Base-by-base conservation (phyloP, 2,113 vertebrate species). In the Plectropomus leopardus region DNA sequence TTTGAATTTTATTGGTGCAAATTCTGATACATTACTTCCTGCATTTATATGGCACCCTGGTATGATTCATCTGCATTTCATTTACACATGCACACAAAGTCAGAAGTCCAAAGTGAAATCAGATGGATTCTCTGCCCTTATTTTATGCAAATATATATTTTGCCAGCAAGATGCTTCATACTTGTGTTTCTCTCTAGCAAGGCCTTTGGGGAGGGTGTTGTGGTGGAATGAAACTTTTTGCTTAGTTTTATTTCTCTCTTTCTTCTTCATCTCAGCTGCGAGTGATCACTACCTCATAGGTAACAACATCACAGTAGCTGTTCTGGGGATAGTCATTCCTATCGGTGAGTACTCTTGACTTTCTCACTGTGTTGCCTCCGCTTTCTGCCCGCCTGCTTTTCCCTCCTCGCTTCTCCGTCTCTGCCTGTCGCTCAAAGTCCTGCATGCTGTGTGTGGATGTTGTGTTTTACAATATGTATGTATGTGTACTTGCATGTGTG, bases 321-420 rank as follows among this genome's bases (percentile, higher is more conserved):
- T 98, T 72, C 93, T 99, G 91, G 97, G 97, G 58, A 96, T 98
- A 80, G 93, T 98, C 64, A 97, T 98, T 82, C 98, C 97, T 89
- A 96, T 98, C 16, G 97, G 97, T 99, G 94, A 97, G 97, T 95
- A 89, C 34, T 72, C 55, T 66, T 70, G 17, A 81, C 78, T 77
- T 48, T 23, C 60, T 60, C 57, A 28, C 61, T 45, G 80, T 64
- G 66, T 78, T 86, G 74, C 75, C 57, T 80, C 60, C 73, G 84
- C 85, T 79, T 76, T 83, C 53, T 70, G 78, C 69, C 63, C 40
- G 78, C 83, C 80, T 85, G 91, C 92, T 86, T 89, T 78, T 84
- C 86, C 85, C 85, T 88, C 82, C 85, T 75, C 11, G 88, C 91
- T 82, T 76, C 58, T 81, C 51, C 48, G 34, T 73, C 70, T 69